A percentile compares a stretch with the other conserved stretches of the same genome.
Evolutionary conservation across 2,797 vertebrate genomes (phyloP).

Genomic region (Lepus oiostolus): DNA sequence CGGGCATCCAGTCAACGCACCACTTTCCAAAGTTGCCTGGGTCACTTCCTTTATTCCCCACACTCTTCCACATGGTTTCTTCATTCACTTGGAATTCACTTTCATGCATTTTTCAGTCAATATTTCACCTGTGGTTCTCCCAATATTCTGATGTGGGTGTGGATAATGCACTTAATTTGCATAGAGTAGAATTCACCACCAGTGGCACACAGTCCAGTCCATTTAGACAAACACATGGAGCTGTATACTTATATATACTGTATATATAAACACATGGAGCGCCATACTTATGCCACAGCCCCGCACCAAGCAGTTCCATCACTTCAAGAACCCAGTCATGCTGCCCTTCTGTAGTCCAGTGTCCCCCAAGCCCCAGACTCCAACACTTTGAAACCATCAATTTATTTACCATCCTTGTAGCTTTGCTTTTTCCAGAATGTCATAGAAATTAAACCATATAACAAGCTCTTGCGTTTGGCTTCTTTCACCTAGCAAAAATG

Average conservation of each 20-base stretch:
- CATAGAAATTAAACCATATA: too few species aligned
- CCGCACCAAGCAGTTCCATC: not conserved
- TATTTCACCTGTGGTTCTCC: not conserved
- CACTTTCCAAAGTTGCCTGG: not conserved
- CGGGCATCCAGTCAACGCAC: not conserved
- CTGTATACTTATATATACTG: not conserved
- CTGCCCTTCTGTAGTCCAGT: not conserved
- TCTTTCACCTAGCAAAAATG: not conserved
- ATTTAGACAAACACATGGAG: not conserved
- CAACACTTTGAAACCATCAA: not conserved
- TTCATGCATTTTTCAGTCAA: not conserved
- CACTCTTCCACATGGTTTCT: not conserved
- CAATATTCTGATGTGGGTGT: not conserved
- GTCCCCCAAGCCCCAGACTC: too few species aligned
- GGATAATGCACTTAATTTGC: not conserved
- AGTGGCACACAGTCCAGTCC: not conserved
- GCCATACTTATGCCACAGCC: not conserved
- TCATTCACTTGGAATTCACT: not conserved
- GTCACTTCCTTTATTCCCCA: not conserved
- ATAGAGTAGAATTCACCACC: not conserved
- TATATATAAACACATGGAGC: not conserved
- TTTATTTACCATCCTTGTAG: not conserved
- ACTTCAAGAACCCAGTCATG: not conserved
- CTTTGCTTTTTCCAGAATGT: not conserved
- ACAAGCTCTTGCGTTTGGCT: not conserved